Percentiles rank a stretch among this genome's conserved stretches.
Conservation (phyloP, 2,113 vertebrate species). For the Equus quagga region DNA sequence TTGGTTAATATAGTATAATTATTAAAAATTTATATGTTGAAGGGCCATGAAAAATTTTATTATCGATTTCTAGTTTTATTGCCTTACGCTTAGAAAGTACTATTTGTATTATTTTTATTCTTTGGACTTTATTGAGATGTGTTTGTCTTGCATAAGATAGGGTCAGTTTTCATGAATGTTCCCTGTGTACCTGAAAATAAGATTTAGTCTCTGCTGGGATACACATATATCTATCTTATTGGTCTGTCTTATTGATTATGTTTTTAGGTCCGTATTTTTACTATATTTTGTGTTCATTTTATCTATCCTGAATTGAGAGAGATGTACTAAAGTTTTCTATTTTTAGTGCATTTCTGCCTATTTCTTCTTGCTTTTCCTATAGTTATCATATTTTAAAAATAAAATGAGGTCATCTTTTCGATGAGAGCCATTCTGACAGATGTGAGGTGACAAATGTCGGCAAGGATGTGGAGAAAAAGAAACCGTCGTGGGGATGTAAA, state of each 20-base stretch:
- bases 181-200: background rate
- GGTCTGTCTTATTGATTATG: background rate
- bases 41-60: background rate
- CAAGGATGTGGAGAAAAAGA: no score
- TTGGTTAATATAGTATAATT: background rate
- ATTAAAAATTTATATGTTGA: background rate
- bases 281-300: background rate
- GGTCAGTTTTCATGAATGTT: background rate
- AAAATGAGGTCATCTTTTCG: no score
- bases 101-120: background rate
- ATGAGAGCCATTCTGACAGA: no score
- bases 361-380: background rate
- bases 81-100: background rate
- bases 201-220: background rate
- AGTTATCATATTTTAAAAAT: background rate
- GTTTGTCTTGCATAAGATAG: background rate
- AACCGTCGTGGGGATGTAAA: no score
- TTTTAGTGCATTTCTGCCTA: background rate
- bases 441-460: no score
- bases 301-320: background rate
- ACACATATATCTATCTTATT: background rate
- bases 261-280: background rate
- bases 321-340: background rate
- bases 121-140: background rate
- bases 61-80: background rate